These are phyloP conservation scores for Gobiocypris rarus DNA, from an alignment of 2,113 vertebrate species.

Conservation along the genomic window DNA sequence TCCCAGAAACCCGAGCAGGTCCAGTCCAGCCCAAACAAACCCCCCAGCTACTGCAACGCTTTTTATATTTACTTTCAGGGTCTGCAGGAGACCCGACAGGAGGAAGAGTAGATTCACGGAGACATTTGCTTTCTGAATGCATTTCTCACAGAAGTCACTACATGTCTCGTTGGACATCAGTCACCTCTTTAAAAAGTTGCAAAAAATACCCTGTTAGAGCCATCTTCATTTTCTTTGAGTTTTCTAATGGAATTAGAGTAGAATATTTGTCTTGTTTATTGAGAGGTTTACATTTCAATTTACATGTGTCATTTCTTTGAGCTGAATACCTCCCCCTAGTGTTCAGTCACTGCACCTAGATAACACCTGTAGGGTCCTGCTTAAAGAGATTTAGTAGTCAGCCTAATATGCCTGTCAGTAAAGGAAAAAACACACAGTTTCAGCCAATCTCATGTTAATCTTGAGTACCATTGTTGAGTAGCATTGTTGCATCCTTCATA, in stretches of 20 bases:
- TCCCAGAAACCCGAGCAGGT: conserved; percentile 88
- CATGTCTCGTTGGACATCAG: no score
- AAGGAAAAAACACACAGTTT: no score
- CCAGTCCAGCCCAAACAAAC: conserved; percentile 83
- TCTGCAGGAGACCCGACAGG: conserved; percentile 55
- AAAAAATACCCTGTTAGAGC: not conserved
- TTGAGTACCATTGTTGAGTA: no score
- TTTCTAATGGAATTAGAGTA: not conserved
- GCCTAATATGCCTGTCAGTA: no score
- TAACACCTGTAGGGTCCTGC: not conserved
- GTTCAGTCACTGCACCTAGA: not conserved
- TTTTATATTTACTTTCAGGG: conserved; percentile 86
- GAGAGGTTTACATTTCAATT: not conserved
- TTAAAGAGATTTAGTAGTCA: no score
- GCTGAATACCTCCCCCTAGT: not conserved
- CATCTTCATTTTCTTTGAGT: not conserved
- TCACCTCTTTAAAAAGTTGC: not conserved
- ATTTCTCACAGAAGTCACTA: no score
- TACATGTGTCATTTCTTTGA: not conserved
- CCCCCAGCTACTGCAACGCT: conserved; percentile 82
- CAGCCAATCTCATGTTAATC: no score
- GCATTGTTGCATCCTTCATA: no score
- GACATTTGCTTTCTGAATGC: not conserved
- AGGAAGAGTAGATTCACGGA: conserved; percentile 53
- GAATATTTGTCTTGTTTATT: not conserved